Conservation (phyloP, 2,113 vertebrate genomes). For the Pampusana beccarii region DNA sequence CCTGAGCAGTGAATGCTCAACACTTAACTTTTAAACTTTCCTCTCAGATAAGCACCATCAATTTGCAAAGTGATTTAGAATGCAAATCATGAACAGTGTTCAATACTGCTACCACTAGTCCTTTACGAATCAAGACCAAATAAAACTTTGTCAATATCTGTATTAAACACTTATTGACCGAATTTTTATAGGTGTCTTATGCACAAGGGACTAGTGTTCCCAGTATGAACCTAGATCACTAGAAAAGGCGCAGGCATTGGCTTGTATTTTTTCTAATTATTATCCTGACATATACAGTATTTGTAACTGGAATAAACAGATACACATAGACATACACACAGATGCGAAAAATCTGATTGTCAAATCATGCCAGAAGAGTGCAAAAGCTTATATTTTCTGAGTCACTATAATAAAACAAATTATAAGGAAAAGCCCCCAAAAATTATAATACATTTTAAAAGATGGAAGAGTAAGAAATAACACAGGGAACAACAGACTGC, state of each 20-base stretch:
- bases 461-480: neutral
- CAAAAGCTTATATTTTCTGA: neutral
- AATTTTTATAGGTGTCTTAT: slow-evolving; percentile 42
- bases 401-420: neutral
- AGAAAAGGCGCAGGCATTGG: neutral
- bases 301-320: neutral
- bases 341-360: neutral
- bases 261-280: neutral
- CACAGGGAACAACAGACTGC: neutral
- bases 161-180: slow-evolving; percentile 59
- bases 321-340: neutral
- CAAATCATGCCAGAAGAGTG: neutral
- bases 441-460: neutral
- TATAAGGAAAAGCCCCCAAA: neutral
- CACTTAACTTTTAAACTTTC: slow-evolving; percentile 64
- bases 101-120: neutral
- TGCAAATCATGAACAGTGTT: slow-evolving; percentile 56
- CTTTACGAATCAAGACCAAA: slow-evolving; percentile 59
- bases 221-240: neutral
- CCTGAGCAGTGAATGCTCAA: slow-evolving; percentile 28
- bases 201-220: neutral
- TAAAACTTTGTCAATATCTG: slow-evolving; percentile 67
- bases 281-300: neutral
- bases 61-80: slow-evolving; percentile 64
- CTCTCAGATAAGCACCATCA: slow-evolving; percentile 55